phyloP scores from a whole-genome alignment of 2,888 invertebrate species.

The Thyatira batis region DNA sequence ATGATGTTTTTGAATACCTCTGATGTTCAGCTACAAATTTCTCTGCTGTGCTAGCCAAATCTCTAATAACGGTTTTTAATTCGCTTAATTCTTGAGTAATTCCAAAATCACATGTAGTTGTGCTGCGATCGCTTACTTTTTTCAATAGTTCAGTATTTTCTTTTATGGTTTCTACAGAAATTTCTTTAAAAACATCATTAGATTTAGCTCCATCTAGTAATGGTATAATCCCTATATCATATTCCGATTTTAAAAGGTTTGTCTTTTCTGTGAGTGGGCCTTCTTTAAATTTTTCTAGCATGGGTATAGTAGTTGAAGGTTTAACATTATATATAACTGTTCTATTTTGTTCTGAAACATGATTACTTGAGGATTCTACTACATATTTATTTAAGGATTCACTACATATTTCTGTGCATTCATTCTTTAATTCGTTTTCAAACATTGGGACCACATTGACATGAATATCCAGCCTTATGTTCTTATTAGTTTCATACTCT shows the following conservation, averaged over 20 bases:
- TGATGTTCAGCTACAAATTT: slow-evolving; percentile 46
- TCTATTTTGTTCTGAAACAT: slow-evolving; percentile 7
- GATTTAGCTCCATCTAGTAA: slow-evolving; percentile 56
- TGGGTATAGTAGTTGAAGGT: neutral
- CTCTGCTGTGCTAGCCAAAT: slow-evolving; percentile 50
- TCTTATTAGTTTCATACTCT: slow-evolving; percentile 37
- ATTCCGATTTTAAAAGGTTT: slow-evolving; percentile 13
- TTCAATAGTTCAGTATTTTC: slow-evolving; percentile 8
- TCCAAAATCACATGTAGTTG: slow-evolving; percentile 35
- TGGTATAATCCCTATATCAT: slow-evolving; percentile 47
- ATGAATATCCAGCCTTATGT: slow-evolving; percentile 57
- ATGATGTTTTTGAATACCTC: slow-evolving; percentile 20
- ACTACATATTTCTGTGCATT: slow-evolving; percentile 14
- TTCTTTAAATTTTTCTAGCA: slow-evolving; percentile 2
- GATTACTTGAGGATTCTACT: neutral
- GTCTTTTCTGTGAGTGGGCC: neutral
- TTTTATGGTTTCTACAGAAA: slow-evolving; percentile 24
- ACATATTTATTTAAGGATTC: slow-evolving; percentile 13
- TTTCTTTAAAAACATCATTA: slow-evolving; percentile 46
- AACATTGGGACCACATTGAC: slow-evolving; percentile 48
- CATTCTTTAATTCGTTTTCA: slow-evolving; percentile 23
- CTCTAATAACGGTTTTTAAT: slow-evolving; percentile 52
- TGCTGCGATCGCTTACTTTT: slow-evolving; percentile 21
- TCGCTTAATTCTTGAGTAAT: slow-evolving; percentile 56
- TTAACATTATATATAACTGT: slow-evolving; percentile 13